Evolutionary conservation across 2,113 vertebrate species (phyloP), one percentile per base, ranked within the genome.

Genomic region (Pygoscelis antarcticus): DNA sequence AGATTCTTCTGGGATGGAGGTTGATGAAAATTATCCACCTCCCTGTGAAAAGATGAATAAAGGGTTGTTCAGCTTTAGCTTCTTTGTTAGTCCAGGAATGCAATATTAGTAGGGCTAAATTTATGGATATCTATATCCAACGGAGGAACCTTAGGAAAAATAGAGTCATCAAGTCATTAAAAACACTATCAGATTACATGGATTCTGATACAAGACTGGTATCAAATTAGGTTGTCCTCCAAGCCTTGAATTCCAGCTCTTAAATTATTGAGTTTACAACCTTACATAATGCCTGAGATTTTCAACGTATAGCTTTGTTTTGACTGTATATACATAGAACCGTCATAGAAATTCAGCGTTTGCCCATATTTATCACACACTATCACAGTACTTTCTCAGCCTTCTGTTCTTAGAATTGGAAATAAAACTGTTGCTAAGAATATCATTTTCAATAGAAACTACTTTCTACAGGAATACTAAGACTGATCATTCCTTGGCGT

Each of bases 351-450:
- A 94, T 87, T 76, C 87, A 76, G 13, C 30, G 2, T 88, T 96
- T 96, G 58, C 66, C 61, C 74, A 29, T 94, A 80, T 96, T 96
- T 96, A 88, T 80, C 91, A 94, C 68, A 86, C 57, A 64, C 52
- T 85, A 44, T 76, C 66, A 93, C 29, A 77, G 74, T 91, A 82
- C 25, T 72, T 95, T 91, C 90, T 79, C 62, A 72, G 78, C 88
- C 92, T 95, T 90, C 89, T 91, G 44, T 65, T 94, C 80, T 65
- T 87, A 62, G 83, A 93, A 91, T 42, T 77, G 40, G 70, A 97
- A 96, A 94, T 82, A 89, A 80, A 95, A 51, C 18, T 77, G 62
- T 27, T 76, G 30, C 44, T 85, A 74, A 87, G 61, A 76, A 85
- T 74, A 42, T 47, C 3, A 90, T 66, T 82, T 92, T 89, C 60